Conservation (phyloP, 2,797 vertebrate species). For the Nasua narica region DNA sequence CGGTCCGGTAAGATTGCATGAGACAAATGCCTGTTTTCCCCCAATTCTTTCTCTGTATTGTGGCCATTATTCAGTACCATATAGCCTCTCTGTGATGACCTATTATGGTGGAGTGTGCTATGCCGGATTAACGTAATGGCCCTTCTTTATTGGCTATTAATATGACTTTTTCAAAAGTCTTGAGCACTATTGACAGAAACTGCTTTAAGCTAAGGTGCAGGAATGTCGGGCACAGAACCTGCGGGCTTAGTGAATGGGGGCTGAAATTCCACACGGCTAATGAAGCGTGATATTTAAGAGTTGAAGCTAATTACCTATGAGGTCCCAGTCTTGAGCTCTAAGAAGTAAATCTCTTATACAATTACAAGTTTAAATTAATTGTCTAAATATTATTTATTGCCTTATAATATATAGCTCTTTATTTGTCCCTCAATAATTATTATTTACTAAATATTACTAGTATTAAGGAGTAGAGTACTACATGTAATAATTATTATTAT, state of each 20-base stretch:
- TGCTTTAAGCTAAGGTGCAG: background rate
- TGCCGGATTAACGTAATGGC: background rate
- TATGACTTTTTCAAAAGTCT: background rate
- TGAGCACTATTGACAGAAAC: background rate
- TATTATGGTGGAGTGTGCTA: background rate
- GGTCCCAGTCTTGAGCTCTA: background rate
- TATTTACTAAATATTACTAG: constrained; percentile 6
- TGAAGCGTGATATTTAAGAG: background rate
- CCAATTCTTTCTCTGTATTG: background rate
- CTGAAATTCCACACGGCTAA: background rate
- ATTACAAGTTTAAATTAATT: background rate
- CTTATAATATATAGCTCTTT: background rate
- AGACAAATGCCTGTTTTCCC: background rate
- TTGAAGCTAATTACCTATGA: background rate
- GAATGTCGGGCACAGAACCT: background rate
- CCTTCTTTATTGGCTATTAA: background rate
- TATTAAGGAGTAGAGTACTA: background rate
- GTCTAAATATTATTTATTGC: background rate
- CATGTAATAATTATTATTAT: background rate
- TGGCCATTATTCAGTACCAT: background rate
- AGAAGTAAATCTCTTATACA: background rate
- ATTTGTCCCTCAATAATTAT: background rate
- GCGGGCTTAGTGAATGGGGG: background rate
- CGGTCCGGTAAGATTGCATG: background rate
- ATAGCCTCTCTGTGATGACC: background rate